Percentiles rank a stretch among this genome's conserved stretches.
phyloP scores from a whole-genome alignment of 2,888 invertebrate species.

The Argyresthia albistria region DNA sequence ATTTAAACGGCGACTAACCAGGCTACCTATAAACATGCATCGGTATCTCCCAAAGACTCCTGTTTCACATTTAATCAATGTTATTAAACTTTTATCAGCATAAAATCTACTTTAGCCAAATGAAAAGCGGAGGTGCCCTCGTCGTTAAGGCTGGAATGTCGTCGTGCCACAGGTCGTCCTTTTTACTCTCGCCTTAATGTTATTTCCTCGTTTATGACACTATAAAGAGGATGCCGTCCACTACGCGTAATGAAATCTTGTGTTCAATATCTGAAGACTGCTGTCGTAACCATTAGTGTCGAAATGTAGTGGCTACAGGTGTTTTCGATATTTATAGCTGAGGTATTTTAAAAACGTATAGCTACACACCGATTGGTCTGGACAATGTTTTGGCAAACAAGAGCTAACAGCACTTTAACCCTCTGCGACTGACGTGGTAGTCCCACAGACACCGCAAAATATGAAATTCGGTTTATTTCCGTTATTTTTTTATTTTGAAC shows the following conservation, averaged over 20 bases:
- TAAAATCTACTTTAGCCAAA: constrained; percentile 18
- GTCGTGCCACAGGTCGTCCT: constrained; percentile 68
- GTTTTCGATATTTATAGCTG: too few species aligned
- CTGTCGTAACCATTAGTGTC: constrained; percentile 11
- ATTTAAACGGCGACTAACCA: too few species aligned
- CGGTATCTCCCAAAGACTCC: too few species aligned
- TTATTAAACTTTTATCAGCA: constrained; percentile 15
- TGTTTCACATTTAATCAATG: constrained; percentile 15
- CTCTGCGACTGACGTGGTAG: too few species aligned
- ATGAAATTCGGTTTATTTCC: too few species aligned
- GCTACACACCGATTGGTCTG: too few species aligned
- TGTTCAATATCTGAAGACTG: constrained; percentile 56
- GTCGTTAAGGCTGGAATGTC: constrained; percentile 42
- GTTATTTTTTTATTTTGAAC: too few species aligned
- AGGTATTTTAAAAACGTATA: too few species aligned
- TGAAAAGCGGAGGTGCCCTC: constrained; percentile 28
- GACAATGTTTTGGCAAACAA: too few species aligned
- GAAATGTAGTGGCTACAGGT: neutral
- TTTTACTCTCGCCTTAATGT: constrained; percentile 61
- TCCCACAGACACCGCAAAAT: too few species aligned
- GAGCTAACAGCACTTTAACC: too few species aligned
- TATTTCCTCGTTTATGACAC: constrained; percentile 68
- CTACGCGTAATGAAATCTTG: constrained; percentile 71
- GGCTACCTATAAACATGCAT: too few species aligned
- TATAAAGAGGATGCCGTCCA: constrained; percentile 67